A percentile compares a stretch with the other conserved stretches of the same genome.
Conservation (phyloP, 2,113 vertebrate species). For the Trinectes maculatus region DNA sequence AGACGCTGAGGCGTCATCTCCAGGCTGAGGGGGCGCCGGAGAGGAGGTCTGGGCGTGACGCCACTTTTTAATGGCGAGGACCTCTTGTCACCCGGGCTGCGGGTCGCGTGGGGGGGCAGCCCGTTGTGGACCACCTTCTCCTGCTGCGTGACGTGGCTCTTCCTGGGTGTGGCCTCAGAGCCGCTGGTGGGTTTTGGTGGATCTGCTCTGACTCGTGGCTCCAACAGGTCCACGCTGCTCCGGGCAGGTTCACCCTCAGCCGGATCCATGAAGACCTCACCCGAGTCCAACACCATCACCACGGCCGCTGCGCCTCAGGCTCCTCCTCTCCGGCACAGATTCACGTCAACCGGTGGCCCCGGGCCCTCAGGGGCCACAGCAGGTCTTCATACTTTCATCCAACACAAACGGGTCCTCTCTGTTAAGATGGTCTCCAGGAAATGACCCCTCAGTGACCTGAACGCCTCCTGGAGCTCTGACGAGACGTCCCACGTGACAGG, state of each 20-base stretch:
- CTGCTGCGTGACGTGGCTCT: slow-evolving; percentile 52
- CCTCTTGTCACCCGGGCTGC: slow-evolving; percentile 45
- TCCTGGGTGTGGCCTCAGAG: slow-evolving; percentile 24
- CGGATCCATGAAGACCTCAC: slow-evolving; percentile 82
- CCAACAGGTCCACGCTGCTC: slow-evolving; percentile 45
- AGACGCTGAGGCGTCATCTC: slow-evolving; percentile 62
- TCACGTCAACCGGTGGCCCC: too few relatives aligned
- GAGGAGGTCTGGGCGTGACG: slow-evolving; percentile 20
- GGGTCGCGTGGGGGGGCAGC: slow-evolving; percentile 54
- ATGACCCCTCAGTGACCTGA: too few relatives aligned
- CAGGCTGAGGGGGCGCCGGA: slow-evolving; percentile 70
- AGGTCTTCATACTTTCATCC: too few relatives aligned
- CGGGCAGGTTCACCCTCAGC: slow-evolving; percentile 61
- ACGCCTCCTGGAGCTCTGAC: too few relatives aligned
- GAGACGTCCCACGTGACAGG: too few relatives aligned
- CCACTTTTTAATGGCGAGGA: not conserved
- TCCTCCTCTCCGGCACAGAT: too few relatives aligned
- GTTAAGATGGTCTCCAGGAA: too few relatives aligned
- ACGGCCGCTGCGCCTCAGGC: slow-evolving; percentile 44
- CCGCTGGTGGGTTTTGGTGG: slow-evolving; percentile 28
- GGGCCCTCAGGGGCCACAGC: too few relatives aligned
- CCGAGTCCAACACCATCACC: slow-evolving; percentile 89
- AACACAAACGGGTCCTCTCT: too few relatives aligned
- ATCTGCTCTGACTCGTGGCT: slow-evolving; percentile 44
- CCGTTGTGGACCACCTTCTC: slow-evolving; percentile 71